Percentiles rank a stretch among this genome's conserved stretches.
phyloP scores from a whole-genome alignment of 1,140 invertebrate genomes.

The Halesus radiatus region DNA sequence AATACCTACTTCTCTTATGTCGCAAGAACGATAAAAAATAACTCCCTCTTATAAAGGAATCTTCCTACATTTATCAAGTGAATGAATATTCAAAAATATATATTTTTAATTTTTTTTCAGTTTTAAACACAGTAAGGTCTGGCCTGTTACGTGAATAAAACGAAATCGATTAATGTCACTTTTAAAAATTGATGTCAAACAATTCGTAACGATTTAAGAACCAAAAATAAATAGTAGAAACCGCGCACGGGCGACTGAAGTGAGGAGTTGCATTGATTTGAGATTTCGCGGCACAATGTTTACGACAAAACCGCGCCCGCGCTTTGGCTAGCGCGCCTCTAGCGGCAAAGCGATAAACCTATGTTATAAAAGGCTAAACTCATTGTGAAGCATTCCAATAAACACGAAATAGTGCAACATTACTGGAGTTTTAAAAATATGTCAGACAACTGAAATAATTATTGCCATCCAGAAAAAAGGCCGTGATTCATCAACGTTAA shows the following conservation, averaged over 20 bases:
- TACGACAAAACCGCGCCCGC: not conserved
- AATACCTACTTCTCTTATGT: too few relatives aligned
- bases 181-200: too few relatives aligned
- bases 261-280: slow-evolving; percentile 26
- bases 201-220: too few relatives aligned
- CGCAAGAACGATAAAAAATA: too few relatives aligned
- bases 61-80: too few relatives aligned
- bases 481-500: not conserved
- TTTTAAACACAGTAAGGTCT: too few relatives aligned
- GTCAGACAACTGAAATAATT: too few relatives aligned
- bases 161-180: too few relatives aligned
- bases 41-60: too few relatives aligned
- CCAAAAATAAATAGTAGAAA: not conserved
- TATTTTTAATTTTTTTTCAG: too few relatives aligned
- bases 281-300: slow-evolving; percentile 24
- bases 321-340: not conserved
- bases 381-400: not conserved
- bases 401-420: not conserved
- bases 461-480: not conserved
- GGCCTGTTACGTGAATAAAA: too few relatives aligned
- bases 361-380: slow-evolving; percentile 1
- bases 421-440: not conserved
- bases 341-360: not conserved
- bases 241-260: slow-evolving; percentile 12
- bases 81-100: too few relatives aligned